These are phyloP conservation scores for Drosophila lacertosa DNA, from an alignment of 1,140 invertebrate genomes.

Conservation along the genomic window DNA sequence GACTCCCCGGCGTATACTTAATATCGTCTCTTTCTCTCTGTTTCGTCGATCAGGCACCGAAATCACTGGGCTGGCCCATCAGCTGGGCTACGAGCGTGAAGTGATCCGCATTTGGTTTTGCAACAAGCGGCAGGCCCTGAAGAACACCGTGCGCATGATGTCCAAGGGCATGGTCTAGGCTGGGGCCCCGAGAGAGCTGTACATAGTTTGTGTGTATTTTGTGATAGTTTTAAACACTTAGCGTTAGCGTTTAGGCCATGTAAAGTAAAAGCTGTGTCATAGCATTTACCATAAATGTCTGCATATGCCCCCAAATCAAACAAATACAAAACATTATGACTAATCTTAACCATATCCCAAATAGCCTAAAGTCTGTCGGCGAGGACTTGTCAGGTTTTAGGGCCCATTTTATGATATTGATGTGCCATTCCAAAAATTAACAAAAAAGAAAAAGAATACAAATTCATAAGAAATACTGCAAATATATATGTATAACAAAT, in stretches of 20 bases:
- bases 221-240: slow-evolving; percentile 78
- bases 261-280: slow-evolving; percentile 81
- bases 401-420: slow-evolving; percentile 73
- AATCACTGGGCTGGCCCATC: slow-evolving; percentile 97
- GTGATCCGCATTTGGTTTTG: slow-evolving; percentile 99
- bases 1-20: too few species aligned
- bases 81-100: slow-evolving; percentile 97
- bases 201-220: slow-evolving; percentile 64
- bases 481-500: slow-evolving; percentile 33
- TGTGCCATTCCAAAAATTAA: slow-evolving; percentile 70
- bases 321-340: slow-evolving; percentile 42
- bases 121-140: slow-evolving; percentile 98
- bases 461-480: slow-evolving; percentile 6
- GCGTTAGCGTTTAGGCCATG: slow-evolving; percentile 73
- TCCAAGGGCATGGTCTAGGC: slow-evolving; percentile 89
- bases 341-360: slow-evolving; percentile 72
- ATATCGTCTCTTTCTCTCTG: not conserved
- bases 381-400: slow-evolving; percentile 70
- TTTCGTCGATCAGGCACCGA: slow-evolving; percentile 91
- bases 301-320: slow-evolving; percentile 46
- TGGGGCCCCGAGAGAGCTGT: too few species aligned
- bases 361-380: slow-evolving; percentile 56
- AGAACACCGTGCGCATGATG: slow-evolving; percentile 97
- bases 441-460: slow-evolving; percentile 13
- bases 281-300: slow-evolving; percentile 67